Percentiles rank a stretch among this genome's conserved stretches.
phyloP scores from a whole-genome alignment of 1,140 invertebrate genomes.

The Drosophila eugracilis region DNA sequence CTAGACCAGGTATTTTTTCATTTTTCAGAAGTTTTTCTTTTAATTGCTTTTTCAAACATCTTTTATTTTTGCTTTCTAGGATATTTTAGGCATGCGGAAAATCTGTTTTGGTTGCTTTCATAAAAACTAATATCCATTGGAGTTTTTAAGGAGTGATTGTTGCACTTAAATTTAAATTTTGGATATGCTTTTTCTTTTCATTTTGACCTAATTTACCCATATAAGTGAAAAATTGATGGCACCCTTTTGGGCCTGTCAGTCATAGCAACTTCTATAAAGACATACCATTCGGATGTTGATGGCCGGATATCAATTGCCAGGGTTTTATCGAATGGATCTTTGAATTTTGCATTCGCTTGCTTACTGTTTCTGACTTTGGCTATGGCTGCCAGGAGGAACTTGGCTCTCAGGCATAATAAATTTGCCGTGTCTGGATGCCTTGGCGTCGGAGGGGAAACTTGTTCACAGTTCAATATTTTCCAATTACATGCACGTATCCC shows the following conservation, averaged over 20 bases:
- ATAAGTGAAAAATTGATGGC: background rate
- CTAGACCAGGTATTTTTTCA: background rate
- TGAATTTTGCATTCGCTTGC: conserved; percentile 28
- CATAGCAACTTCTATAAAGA: background rate
- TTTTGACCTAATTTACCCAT: background rate
- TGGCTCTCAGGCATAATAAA: conserved; percentile 52
- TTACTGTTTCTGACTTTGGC: conserved; percentile 19
- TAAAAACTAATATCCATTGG: too few species aligned
- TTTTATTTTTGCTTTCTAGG: too few species aligned
- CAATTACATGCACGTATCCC: conserved; percentile 74
- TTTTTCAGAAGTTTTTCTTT: background rate
- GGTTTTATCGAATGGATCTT: background rate
- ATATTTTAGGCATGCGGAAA: too few species aligned
- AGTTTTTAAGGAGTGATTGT: too few species aligned
- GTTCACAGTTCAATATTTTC: conserved; percentile 72
- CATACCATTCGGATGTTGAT: background rate
- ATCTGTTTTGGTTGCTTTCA: too few species aligned
- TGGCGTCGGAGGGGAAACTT: conserved; percentile 42
- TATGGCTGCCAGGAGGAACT: conserved; percentile 26
- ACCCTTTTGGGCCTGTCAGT: conserved; percentile 1
- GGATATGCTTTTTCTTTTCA: background rate
- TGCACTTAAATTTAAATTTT: too few species aligned
- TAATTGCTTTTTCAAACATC: conserved; percentile 1
- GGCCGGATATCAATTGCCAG: conserved; percentile 11
- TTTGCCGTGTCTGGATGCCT: conserved; percentile 36